Evolutionary conservation across 1,140 invertebrate species (phyloP), one percentile per base, ranked within the genome.

Genomic region (Babylonia areolata): DNA sequence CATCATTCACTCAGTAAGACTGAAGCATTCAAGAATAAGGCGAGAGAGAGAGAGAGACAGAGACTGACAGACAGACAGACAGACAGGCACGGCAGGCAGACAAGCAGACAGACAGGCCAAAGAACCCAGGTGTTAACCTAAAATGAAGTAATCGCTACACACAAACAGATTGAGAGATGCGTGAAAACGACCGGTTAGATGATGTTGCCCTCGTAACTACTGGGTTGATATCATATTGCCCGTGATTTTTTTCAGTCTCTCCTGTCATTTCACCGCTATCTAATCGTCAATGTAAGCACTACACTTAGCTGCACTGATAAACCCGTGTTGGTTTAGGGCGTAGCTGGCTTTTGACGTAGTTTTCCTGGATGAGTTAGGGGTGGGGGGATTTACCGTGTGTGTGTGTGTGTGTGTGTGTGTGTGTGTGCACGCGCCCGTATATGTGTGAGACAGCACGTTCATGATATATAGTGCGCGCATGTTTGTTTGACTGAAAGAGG

Each of bases 21-120:
- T n/a, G n/a, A n/a, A n/a, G n/a, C n/a, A n/a, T n/a, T n/a, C n/a
- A n/a, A n/a, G n/a, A n/a, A 80, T 37, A 80, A 39, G 42, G 78
- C 40, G 39, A 35, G 39, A 80, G 78, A 80, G 78, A 80, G 78
- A 42, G 78, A 80, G 79, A 81, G 3, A 81, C 0, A 81, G 58
- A 64, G 58, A 64, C 15, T 6, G 58, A 64, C 15, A 64, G 58
- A 64, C 15, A 64, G 58, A 64, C 15, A 64, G 58, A 64, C 15
- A 64, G 58, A 64, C 15, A 64, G 58, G 28, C 15, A n/a, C 5
- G 28, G n/a, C n/a, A n/a, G n/a, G n/a, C n/a, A n/a, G n/a, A n/a
- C n/a, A n/a, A n/a, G n/a, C n/a, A n/a, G 46, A 51, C 6, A 6
- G 46, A 51, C 9, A 51, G 46, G 20, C 9, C 46, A 11, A 51